These are phyloP conservation scores for Drosophila subobscura DNA, from an alignment of 1,140 invertebrate species.

Conservation along the genomic window DNA sequence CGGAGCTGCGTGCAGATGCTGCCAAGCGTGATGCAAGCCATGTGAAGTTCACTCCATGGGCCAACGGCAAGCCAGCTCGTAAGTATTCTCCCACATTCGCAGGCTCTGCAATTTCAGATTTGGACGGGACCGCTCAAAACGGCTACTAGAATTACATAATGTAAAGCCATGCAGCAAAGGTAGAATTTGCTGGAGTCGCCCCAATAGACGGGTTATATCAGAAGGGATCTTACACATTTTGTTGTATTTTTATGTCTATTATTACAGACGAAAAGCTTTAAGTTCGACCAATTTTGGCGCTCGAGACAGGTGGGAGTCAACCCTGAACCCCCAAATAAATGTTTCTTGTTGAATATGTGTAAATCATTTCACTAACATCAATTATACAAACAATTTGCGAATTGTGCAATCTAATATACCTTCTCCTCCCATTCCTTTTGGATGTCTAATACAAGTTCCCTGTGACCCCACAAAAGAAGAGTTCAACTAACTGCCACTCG, in stretches of 20 bases:
- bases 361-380: too few species aligned
- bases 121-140: not conserved
- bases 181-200: too few species aligned
- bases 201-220: too few species aligned
- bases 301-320: constrained; percentile 55
- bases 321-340: constrained; percentile 4
- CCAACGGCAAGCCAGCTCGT: constrained; percentile 92
- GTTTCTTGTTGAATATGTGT: not conserved
- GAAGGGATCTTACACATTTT: constrained; percentile 1
- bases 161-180: not conserved
- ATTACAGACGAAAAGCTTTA: constrained; percentile 76
- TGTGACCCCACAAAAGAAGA: too few species aligned
- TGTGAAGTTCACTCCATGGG: constrained; percentile 93
- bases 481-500: not conserved
- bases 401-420: too few species aligned
- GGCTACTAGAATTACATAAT: constrained; percentile 33
- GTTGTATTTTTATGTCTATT: constrained; percentile 39
- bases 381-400: too few species aligned
- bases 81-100: constrained; percentile 84
- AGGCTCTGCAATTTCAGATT: constrained; percentile 32
- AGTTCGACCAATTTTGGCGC: constrained; percentile 15
- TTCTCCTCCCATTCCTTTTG: too few species aligned
- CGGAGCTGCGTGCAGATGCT: constrained; percentile 89
- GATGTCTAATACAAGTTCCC: too few species aligned
- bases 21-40: constrained; percentile 89